Conservation (phyloP, 2,797 vertebrate species). For the Hyperoplus immaculatus region DNA sequence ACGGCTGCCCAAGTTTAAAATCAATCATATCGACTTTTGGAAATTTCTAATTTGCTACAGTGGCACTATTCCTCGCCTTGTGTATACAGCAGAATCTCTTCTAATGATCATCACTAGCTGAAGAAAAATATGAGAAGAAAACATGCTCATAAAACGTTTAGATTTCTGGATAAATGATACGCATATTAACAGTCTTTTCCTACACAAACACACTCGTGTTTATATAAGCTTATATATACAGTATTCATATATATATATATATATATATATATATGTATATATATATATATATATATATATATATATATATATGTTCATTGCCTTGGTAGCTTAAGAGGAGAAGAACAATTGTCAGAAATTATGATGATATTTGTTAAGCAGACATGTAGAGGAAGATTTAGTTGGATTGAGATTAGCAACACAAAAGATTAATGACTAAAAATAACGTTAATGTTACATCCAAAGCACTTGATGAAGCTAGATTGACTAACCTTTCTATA, state of each 20-base stretch:
- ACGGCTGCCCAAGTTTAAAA: slow-evolving; percentile 70
- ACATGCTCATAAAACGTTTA: background rate
- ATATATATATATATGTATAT: too few relatives aligned
- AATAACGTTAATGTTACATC: background rate
- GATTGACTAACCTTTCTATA: background rate
- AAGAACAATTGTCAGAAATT: background rate
- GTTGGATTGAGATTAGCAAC: background rate
- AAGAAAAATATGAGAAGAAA: background rate
- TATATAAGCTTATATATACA: too few relatives aligned
- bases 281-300: too few relatives aligned
- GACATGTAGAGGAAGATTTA: background rate
- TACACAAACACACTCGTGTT: background rate
- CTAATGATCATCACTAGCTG: slow-evolving; percentile 5
- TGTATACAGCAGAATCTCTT: slow-evolving; percentile 51
- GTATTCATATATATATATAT: too few relatives aligned
- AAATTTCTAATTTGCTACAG: slow-evolving; percentile 64
- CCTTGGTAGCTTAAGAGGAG: too few relatives aligned
- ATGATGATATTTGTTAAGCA: background rate
- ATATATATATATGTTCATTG: too few relatives aligned
- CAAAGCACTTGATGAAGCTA: background rate
- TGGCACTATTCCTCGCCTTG: slow-evolving; percentile 14
- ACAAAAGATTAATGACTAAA: background rate
- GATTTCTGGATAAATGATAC: background rate
- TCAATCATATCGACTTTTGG: slow-evolving; percentile 74
- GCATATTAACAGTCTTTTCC: background rate